phyloP scores from a whole-genome alignment of 2,888 invertebrate genomes.

The Drosophila pullipes region DNA sequence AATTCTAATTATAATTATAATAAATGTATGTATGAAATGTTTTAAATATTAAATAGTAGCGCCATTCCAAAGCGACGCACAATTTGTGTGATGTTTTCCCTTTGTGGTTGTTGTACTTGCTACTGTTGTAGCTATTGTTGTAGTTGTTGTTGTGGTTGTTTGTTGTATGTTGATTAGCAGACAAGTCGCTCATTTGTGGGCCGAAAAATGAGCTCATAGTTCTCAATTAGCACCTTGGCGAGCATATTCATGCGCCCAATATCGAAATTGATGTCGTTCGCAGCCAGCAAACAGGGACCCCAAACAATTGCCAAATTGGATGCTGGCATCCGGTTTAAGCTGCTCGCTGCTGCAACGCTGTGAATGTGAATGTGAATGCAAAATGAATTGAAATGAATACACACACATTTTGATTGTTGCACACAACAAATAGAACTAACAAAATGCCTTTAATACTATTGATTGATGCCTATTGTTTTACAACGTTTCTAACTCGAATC shows the following conservation, averaged over 20 bases:
- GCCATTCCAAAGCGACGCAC: slow-evolving; percentile 5
- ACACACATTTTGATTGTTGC: neutral
- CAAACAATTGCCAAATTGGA: slow-evolving; percentile 86
- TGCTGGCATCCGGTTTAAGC: slow-evolving; percentile 85
- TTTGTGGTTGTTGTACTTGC: slow-evolving; percentile 5
- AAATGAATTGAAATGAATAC: neutral
- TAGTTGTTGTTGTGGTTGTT: neutral
- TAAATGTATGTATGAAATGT: slow-evolving; percentile 16
- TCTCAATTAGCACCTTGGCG: slow-evolving; percentile 85
- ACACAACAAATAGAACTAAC: neutral
- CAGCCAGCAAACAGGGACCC: slow-evolving; percentile 84
- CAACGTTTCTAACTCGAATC: neutral
- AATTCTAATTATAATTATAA: neutral
- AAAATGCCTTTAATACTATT: neutral
- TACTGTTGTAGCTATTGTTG: neutral
- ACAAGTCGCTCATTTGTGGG: slow-evolving; percentile 84
- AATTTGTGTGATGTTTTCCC: slow-evolving; percentile 22
- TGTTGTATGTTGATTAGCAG: slow-evolving; percentile 47
- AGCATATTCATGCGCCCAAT: slow-evolving; percentile 85
- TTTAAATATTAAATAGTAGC: slow-evolving; percentile 7
- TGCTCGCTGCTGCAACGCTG: slow-evolving; percentile 83
- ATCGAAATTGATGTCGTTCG: slow-evolving; percentile 82
- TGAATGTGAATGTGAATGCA: slow-evolving; percentile 55
- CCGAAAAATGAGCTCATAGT: slow-evolving; percentile 83
- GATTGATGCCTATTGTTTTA: neutral